Evolutionary conservation across 2,113 vertebrate genomes (phyloP), one percentile per base, ranked within the genome.

Genomic region (Charadrius vociferus): DNA sequence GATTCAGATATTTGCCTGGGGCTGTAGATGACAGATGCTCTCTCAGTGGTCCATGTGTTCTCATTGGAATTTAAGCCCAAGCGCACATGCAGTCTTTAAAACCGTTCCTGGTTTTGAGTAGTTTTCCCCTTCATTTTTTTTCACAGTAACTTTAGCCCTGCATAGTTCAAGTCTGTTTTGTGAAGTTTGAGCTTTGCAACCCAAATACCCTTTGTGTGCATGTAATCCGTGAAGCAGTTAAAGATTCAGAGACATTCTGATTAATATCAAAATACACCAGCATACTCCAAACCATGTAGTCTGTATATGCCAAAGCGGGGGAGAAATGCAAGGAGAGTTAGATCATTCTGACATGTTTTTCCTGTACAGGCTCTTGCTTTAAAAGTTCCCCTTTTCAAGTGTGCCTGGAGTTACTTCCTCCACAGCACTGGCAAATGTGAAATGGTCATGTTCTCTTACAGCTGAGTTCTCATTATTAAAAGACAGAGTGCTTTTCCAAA

Each of bases 21-120:
- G 85, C 90, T 74, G 75, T 78, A 88, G 81, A 71, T 90, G 92
- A 77, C 93, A 96, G 85, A 92, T 96, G 93, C 68, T 95, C 68
- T 95, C 45, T 94, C 74, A 94, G 58, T 86, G 71, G 93, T 85
- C 85, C 67, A 12, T 90, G 71, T 94, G 70, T 75, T 91, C 66
- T 93, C 78, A 41, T 70, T 2, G 16, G 81, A 85, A 72, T 85
- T 89, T 73, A 90, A 95, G 67, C 67, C 63, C 74, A 82, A 95
- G 59, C 52, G 41, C 67, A 55, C 59, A 86, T 37, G 41, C 2
- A 2, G 32, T 73, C 32, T 95, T 92, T 80, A 55, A 87, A 96
- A 88, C 37, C 50, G 62, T 82, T 94, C 43, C 68, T 78, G 45
- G 3, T 81, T 92, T 86, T 77, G 53, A 68, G 22, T 67, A 59